Percentiles rank a stretch among this genome's conserved stretches.
Conservation (phyloP, 2,888 invertebrate genomes). For the Petrophora chlorosata region DNA sequence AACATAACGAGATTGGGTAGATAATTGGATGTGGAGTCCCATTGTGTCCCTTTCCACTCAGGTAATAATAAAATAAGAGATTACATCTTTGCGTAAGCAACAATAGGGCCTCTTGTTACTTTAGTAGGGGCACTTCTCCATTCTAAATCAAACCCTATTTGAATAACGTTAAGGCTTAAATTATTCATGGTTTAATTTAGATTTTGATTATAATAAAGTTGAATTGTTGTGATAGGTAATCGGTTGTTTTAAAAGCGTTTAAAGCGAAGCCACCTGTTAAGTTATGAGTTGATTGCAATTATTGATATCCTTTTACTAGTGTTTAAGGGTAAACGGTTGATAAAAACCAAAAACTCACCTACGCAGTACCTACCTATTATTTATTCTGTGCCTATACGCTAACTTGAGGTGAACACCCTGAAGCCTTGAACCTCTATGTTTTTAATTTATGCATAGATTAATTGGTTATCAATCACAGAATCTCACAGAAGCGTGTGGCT, state of each 20-base stretch:
- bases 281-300: conserved; percentile 48
- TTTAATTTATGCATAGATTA: too few relatives aligned
- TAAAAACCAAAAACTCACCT: too few relatives aligned
- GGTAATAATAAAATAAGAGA: conserved; percentile 81
- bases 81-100: conserved; percentile 80
- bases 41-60: conserved; percentile 64
- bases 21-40: conserved; percentile 19
- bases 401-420: too few relatives aligned
- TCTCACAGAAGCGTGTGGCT: too few relatives aligned
- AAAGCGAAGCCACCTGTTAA: conserved; percentile 62
- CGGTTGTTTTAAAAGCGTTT: conserved; percentile 67
- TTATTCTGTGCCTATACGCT: neutral
- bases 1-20: conserved; percentile 5
- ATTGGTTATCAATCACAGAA: too few relatives aligned
- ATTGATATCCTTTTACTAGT: conserved; percentile 19
- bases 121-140: conserved; percentile 51
- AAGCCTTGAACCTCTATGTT: too few relatives aligned
- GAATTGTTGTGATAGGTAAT: conserved; percentile 72
- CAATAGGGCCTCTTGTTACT: conserved; percentile 75
- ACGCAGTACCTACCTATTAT: neutral
- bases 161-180: conserved; percentile 34
- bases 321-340: neutral
- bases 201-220: conserved; percentile 64
- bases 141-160: conserved; percentile 42
- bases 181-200: conserved; percentile 32